Base-by-base conservation (phyloP, 2,888 invertebrate species). In the Sarcophaga subvicina region DNA sequence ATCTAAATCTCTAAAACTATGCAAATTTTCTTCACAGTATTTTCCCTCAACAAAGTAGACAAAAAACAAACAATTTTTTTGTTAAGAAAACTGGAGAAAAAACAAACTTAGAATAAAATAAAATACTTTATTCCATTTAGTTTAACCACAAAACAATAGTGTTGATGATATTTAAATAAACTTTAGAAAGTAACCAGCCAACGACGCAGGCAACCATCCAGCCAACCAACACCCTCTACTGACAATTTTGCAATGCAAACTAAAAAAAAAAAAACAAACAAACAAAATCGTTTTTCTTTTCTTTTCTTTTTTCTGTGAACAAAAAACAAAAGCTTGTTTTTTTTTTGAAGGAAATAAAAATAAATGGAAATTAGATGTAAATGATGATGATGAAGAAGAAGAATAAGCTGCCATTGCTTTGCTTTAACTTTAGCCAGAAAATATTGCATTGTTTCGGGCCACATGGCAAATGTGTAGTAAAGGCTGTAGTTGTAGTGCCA, bases 131-230 rank as follows among this genome's bases (percentile, higher is more conserved):
- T 87, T 87, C 79, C 80, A 87, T 87, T 81, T 84, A 84, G 80
- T 87, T 79, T 72, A 87, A 84, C 87, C 87, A 76, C 87, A 87
- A 84, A 87, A 87, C 87, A 87, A 87, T 87, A 84, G 87, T 84
- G 87, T 87, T 87, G 87, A 87, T 84, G 81, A 84, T 87, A 87
- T 87, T 84, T 82, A 87, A 87, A 87, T 81, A 87, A 81, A 87
- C 81, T 87, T 78, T 64, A 20, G n/a, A 49, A 80, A 84, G 75
- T 69, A 63, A 71, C 49, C 63, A 63, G 14, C 72, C n/a, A 59
- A 60, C 47, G 60, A 54, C 17, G 54, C n/a, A 62, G 22, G 22
- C 22, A 22, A 22, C 22, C 22, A 22, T 22, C 10, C 11, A n/a
- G 8, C 62, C 22, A 62, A 22, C 22, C 20, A 20, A 22, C 62